These are phyloP conservation scores for Labeo catla DNA, from an alignment of 2,113 vertebrate genomes.

Conservation along the genomic window DNA sequence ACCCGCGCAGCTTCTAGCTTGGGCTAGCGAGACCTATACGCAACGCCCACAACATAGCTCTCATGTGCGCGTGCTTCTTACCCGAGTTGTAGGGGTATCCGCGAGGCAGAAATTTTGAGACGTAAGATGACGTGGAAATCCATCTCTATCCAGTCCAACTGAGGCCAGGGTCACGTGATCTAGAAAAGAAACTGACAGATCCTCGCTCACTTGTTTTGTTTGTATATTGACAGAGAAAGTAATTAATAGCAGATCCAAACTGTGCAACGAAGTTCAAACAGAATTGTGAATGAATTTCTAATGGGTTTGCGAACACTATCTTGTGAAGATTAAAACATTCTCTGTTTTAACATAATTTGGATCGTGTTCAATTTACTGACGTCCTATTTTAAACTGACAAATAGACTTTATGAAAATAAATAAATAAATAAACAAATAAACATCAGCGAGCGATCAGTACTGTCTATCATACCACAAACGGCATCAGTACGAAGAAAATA, in stretches of 20 bases:
- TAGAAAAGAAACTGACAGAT: constrained; percentile 94
- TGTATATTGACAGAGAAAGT: not conserved
- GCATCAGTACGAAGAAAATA: not conserved
- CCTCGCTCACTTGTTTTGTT: not conserved
- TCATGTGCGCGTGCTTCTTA: constrained; percentile 85
- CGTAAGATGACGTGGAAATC: constrained; percentile 99
- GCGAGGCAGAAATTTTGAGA: constrained; percentile 97
- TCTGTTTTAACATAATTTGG: not conserved
- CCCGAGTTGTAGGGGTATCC: constrained; percentile 94
- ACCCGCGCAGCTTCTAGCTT: constrained; percentile 77
- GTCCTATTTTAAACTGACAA: not conserved
- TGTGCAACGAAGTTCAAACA: not conserved
- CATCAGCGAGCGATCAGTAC: not conserved
- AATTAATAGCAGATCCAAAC: not conserved
- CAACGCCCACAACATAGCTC: constrained; percentile 92
- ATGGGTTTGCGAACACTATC: not conserved
- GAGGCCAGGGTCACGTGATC: constrained; percentile 96
- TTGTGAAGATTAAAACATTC: not conserved
- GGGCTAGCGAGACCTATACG: constrained; percentile 73
- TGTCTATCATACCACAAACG: not conserved
- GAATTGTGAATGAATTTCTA: not conserved
- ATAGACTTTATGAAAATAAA: not conserved
- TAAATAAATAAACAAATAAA: not conserved
- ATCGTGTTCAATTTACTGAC: not conserved
- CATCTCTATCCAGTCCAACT: constrained; percentile 94